Base-by-base conservation (phyloP, 2,888 invertebrate species). In the Apotomis turbidana region DNA sequence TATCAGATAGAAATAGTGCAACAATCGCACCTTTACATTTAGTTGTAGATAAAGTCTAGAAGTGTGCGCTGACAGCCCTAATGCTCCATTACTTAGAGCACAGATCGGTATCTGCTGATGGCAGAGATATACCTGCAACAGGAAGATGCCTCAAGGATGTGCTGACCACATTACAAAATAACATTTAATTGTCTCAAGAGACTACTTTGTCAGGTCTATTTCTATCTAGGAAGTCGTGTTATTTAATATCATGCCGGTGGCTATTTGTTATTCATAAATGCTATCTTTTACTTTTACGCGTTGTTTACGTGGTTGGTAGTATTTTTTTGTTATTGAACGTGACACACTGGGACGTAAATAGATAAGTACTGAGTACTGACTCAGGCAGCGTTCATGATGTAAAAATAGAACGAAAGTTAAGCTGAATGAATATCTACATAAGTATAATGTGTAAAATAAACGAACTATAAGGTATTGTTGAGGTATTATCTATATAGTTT, bases 111-210 rank as follows among this genome's bases (percentile, higher is more conserved):
- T 58, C 70, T 58, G 3, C 51, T 12, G 63, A 49, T 58, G 54
- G 60, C 46, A 36, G 3, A 57, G 51, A 70, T 51, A 52, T 36
- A 55, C 38, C 46, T 51, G 55, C 71, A 60, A 66, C 66, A 71
- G 71, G 71, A 71, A 71, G 71, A 71, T 51, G 61, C 41, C 57
- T 68, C 71, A 71, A 71, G 71, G 71, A 68, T 62, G 51, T 44
- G 60, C 67, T 57, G 54, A 61, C 66, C 46, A 57, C 57, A 57
- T 68, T 57, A 71, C 71, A 68, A 71, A 71, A 71, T 71, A 51
- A 62, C 61, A 62, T 61, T 57, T 68, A 71, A 71, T 68, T 62
- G 71, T 55, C 15, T 55, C 49, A 71, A 61, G 70, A 60, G 64
- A 59, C 60, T 67, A 70, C 71, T 61, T 55, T 61, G 64, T 60